Percentiles rank a stretch among this genome's conserved stretches.
Conservation (phyloP, 2,888 invertebrate genomes). For the Sycophila texana region DNA sequence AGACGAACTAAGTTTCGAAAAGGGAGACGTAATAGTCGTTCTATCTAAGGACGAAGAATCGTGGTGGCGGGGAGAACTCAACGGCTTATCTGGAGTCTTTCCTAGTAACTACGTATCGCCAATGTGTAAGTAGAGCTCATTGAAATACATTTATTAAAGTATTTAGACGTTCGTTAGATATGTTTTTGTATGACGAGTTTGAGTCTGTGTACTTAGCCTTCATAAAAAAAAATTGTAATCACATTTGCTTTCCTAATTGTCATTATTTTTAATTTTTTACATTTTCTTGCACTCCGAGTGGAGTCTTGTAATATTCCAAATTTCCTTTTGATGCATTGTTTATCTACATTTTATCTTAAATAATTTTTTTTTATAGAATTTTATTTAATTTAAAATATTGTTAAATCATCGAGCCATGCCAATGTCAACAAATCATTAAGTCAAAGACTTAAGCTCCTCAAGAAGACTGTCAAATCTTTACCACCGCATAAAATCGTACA, state of each 20-base stretch:
- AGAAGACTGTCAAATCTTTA: background rate
- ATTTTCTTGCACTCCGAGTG: conserved; percentile 1
- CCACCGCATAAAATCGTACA: background rate
- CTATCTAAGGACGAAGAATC: conserved; percentile 95
- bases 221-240: conserved; percentile 31
- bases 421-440: too few species aligned
- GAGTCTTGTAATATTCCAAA: background rate
- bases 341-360: conserved; percentile 10
- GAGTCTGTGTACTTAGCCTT: conserved; percentile 53
- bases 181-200: conserved; percentile 53
- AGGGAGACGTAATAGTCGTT: conserved; percentile 93
- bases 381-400: conserved; percentile 7
- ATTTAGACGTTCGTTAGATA: conserved; percentile 49
- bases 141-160: conserved; percentile 6
- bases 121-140: conserved; percentile 79
- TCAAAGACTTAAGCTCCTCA: conserved; percentile 46
- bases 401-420: too few species aligned
- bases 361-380: conserved; percentile 13
- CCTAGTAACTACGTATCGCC: conserved; percentile 96
- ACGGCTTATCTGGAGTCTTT: conserved; percentile 92
- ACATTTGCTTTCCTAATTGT: conserved; percentile 15
- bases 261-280: conserved; percentile 16
- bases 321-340: conserved; percentile 4
- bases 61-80: conserved; percentile 98
- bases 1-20: conserved; percentile 94